A percentile compares a stretch with the other conserved stretches of the same genome.
Conservation (phyloP, 2,113 vertebrate species). For the Chinchilla lanigera region DNA sequence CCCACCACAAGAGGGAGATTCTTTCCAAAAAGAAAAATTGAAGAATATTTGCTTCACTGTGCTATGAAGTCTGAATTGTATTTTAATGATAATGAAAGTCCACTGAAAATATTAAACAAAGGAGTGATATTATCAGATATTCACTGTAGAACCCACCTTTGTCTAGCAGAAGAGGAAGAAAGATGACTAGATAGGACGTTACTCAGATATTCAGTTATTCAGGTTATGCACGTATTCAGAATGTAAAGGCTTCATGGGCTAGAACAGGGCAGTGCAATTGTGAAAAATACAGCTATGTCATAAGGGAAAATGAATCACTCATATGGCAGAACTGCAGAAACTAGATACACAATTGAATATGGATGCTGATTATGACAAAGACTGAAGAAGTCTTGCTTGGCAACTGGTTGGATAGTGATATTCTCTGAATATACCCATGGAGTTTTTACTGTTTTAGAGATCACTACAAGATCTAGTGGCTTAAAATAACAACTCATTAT, state of each 20-base stretch:
- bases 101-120: background rate
- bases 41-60: background rate
- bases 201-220: no score
- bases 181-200: background rate
- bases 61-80: background rate
- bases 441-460: background rate
- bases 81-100: background rate
- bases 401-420: background rate
- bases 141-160: background rate
- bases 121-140: background rate
- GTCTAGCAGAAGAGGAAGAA: background rate
- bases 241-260: background rate
- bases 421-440: background rate
- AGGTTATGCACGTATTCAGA: background rate
- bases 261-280: background rate
- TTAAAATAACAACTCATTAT: slow-evolving; percentile 26
- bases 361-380: background rate
- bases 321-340: background rate
- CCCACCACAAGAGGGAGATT: background rate
- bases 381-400: background rate
- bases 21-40: background rate
- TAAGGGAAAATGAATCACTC: background rate
- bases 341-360: background rate
- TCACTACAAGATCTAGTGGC: background rate
- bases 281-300: background rate